Percentiles rank a stretch among this genome's conserved stretches.
These are phyloP conservation scores for Macroramphosus scolopax DNA, from an alignment of 2,797 vertebrate genomes.

Conservation along the genomic window DNA sequence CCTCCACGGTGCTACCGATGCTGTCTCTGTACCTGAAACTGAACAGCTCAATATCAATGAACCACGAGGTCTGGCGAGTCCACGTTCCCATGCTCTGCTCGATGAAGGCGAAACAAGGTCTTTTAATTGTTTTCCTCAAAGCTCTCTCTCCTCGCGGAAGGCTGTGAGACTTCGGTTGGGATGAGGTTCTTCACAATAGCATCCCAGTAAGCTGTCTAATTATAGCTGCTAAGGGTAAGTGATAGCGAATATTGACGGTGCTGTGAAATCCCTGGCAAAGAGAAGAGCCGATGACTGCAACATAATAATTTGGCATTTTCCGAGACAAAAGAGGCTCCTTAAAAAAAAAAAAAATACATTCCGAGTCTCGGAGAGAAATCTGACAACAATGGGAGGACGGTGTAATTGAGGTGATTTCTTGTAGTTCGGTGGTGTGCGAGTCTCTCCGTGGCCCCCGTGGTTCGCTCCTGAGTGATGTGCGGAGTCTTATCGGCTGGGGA, in stretches of 20 bases:
- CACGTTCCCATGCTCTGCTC: conserved; percentile 10
- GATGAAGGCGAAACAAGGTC: conserved; percentile 25
- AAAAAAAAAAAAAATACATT: conserved; percentile 48
- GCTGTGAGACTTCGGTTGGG: conserved; percentile 42
- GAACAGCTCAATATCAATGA: conserved; percentile 24
- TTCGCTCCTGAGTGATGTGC: conserved; percentile 50
- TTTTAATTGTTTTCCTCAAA: conserved; percentile 43
- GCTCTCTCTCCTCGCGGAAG: conserved; percentile 21
- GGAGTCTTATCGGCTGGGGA: conserved; percentile 49
- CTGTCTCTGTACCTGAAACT: conserved; percentile 16
- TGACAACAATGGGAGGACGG: conserved; percentile 48
- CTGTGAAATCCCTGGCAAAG: conserved; percentile 62
- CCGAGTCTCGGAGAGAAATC: conserved; percentile 40
- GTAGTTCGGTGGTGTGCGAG: no score
- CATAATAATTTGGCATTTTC: conserved; percentile 56
- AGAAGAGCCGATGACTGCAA: conserved; percentile 49
- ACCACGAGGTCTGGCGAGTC: conserved; percentile 12
- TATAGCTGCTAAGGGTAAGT: conserved; percentile 55
- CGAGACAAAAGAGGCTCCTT: conserved; percentile 42
- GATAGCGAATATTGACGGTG: conserved; percentile 54
- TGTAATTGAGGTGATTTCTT: conserved; percentile 54
- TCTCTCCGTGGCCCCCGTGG: conserved; percentile 10
- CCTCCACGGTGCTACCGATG: no score
- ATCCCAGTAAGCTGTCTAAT: conserved; percentile 55
- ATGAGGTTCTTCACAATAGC: conserved; percentile 42